Conservation (phyloP, 2,888 invertebrate species). For the Hyppa rectilinea region DNA sequence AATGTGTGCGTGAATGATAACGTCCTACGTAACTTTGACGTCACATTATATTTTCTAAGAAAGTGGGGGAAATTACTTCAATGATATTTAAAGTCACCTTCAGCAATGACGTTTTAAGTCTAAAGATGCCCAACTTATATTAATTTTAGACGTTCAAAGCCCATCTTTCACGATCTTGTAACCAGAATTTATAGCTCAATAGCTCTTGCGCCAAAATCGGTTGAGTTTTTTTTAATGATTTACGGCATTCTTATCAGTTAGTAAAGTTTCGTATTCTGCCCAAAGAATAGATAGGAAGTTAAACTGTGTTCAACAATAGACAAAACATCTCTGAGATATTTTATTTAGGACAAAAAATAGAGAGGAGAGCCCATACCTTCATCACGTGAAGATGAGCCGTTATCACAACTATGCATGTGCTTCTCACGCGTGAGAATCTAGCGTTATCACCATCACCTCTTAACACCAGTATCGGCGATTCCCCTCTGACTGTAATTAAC, state of each 20-base stretch:
- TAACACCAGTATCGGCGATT: constrained; percentile 65
- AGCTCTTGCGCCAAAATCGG: neutral
- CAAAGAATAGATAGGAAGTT: neutral
- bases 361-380: neutral
- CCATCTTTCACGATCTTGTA: constrained; percentile 6
- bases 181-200: neutral
- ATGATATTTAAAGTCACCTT: constrained; percentile 44
- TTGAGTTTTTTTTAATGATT: neutral
- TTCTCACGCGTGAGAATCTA: constrained; percentile 66
- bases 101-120: constrained; percentile 20
- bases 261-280: neutral
- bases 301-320: neutral
- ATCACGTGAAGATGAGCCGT: constrained; percentile 35
- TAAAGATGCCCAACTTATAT: neutral
- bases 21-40: constrained; percentile 16
- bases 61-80: constrained; percentile 25
- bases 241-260: neutral
- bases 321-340: neutral
- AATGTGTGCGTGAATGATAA: constrained; percentile 34
- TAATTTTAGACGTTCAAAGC: neutral
- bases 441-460: constrained; percentile 63
- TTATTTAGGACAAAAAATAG: constrained; percentile 1
- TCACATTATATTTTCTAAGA: constrained; percentile 17
- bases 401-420: constrained; percentile 54
- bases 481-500: constrained; percentile 51